Conservation (phyloP, 2,113 vertebrate genomes). For the Sturnus vulgaris region DNA sequence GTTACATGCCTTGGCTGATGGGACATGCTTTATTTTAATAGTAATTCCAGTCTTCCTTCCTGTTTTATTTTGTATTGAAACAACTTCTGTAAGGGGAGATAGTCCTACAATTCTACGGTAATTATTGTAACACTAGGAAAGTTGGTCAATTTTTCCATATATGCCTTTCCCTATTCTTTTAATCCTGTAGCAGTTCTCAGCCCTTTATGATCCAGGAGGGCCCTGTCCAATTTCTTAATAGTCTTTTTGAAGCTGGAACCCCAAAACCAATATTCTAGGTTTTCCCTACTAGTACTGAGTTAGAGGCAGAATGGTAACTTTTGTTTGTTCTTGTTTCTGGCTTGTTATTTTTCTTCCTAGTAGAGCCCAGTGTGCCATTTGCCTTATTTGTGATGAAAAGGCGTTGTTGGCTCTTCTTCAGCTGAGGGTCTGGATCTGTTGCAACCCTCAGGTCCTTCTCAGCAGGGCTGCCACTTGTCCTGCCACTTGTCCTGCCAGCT, state of each 20-base stretch:
- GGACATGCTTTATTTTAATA: not conserved
- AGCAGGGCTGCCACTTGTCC: not conserved
- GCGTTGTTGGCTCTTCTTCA: not conserved
- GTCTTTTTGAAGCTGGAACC: not conserved
- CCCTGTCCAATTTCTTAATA: not conserved
- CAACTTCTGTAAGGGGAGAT: not conserved
- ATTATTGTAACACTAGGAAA: not conserved
- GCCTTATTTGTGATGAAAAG: not conserved
- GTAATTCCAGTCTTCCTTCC: not conserved
- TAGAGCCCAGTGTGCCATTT: not conserved
- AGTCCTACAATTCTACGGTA: not conserved
- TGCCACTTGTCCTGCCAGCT: not conserved
- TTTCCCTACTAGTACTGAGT: not conserved
- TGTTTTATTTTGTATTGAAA: not conserved
- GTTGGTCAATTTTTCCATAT: not conserved
- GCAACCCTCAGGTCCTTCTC: not conserved
- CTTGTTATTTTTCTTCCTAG: not conserved
- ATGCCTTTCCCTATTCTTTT: not conserved
- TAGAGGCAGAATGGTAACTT: not conserved
- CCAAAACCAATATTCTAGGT: not conserved
- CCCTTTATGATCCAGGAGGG: not conserved
- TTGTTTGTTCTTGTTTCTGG: not conserved
- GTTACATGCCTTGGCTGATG: not conserved
- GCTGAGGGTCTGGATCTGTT: not conserved
- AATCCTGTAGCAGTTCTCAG: not conserved